Evolutionary conservation across 2,797 vertebrate genomes (phyloP).

Genomic region (Hippoglossus hippoglossus): DNA sequence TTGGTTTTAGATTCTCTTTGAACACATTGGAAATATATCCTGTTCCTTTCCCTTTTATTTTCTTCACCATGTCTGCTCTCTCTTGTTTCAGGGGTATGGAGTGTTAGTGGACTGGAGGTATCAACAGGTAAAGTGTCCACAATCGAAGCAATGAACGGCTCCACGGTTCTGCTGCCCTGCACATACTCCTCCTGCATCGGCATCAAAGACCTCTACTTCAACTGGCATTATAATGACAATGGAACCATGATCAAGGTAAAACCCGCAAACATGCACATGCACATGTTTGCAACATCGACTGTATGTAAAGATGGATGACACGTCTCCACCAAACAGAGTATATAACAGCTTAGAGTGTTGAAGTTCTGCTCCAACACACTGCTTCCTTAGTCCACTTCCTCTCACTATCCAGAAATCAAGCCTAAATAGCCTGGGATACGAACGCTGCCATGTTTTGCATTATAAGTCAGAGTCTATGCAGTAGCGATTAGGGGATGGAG

Average conservation of each 20-base stretch:
- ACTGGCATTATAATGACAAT: conserved; percentile 90
- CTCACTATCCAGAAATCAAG: too few relatives aligned
- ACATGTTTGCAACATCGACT: neutral
- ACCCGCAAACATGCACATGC: neutral
- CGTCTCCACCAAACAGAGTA: too few relatives aligned
- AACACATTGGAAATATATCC: neutral
- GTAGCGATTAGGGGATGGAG: too few relatives aligned
- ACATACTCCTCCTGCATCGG: conserved; percentile 92
- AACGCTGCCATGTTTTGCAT: too few relatives aligned
- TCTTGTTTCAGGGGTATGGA: conserved; percentile 81
- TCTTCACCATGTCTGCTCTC: neutral
- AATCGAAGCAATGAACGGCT: conserved; percentile 90
- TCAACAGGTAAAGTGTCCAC: conserved; percentile 89
- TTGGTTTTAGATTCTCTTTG: too few relatives aligned
- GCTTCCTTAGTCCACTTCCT: too few relatives aligned
- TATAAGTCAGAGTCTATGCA: too few relatives aligned
- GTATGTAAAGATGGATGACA: too few relatives aligned
- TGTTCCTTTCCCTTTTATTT: neutral
- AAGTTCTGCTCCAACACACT: too few relatives aligned
- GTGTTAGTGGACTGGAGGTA: conserved; percentile 88
- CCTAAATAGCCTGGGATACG: too few relatives aligned
- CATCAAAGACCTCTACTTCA: conserved; percentile 90
- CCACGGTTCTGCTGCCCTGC: conserved; percentile 91
- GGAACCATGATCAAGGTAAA: conserved; percentile 73
- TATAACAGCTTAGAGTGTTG: too few relatives aligned